Conservation (phyloP, 1,140 invertebrate genomes). For the Gerris buenoi region DNA sequence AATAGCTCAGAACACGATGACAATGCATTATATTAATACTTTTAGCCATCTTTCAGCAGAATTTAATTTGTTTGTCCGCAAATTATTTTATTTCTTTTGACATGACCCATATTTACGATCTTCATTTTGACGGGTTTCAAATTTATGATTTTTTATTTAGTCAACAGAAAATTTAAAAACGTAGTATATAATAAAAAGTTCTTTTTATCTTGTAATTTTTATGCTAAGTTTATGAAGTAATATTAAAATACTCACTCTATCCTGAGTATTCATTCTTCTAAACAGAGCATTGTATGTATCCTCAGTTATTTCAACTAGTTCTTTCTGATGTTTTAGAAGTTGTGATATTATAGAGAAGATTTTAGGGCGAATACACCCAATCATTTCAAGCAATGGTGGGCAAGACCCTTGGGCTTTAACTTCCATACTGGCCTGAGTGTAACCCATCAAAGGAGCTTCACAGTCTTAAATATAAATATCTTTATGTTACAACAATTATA, state of each 20-base stretch:
- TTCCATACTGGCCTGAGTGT: background rate
- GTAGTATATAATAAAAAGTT: too few relatives aligned
- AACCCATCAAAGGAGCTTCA: slow-evolving; percentile 7
- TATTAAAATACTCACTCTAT: slow-evolving; percentile 6
- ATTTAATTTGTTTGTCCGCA: too few relatives aligned
- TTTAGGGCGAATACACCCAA: slow-evolving; percentile 9
- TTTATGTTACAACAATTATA: too few relatives aligned
- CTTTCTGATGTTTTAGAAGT: background rate
- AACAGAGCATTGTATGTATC: background rate
- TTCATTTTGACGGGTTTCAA: too few relatives aligned
- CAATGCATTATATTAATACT: too few relatives aligned
- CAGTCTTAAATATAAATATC: too few relatives aligned
- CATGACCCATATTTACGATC: too few relatives aligned
- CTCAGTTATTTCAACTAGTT: background rate
- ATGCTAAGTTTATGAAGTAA: background rate
- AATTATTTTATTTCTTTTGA: too few relatives aligned
- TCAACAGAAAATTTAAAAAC: too few relatives aligned
- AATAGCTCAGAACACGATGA: too few relatives aligned
- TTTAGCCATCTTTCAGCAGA: too few relatives aligned
- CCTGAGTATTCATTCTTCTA: background rate
- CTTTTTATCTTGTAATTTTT: background rate
- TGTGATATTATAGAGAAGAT: slow-evolving; percentile 1
- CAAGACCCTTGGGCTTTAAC: background rate
- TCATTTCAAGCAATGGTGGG: slow-evolving; percentile 10
- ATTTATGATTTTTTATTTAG: too few relatives aligned